Base-by-base conservation (phyloP, 2,797 vertebrate species). In the Gastrophryne carolinensis region DNA sequence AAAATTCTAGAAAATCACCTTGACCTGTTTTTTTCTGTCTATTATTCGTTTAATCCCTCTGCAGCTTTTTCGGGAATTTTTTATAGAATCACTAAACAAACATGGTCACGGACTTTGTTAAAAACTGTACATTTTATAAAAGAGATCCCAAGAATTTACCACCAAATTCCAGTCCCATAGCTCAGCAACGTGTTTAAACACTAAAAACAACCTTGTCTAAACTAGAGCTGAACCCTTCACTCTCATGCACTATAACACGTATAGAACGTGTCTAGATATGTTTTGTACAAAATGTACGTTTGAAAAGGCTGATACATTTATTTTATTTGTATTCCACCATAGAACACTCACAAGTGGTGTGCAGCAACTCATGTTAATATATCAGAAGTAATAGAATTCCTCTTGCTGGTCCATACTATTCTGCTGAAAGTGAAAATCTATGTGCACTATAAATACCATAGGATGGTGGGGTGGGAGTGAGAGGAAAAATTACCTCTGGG, bases 141-240 rank as follows among this genome's bases (percentile, higher is more conserved):
- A 32, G 15, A 5, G 57, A 74, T 74, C 72, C 29, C 17, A 74
- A 66, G 50, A 65, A 74, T 74, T 64, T 41, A 62, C 57, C 72
- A 65, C 52, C 50, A 66, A 65, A 74, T 74, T 74, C 61, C 62
- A 47, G 37, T 30, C 12, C 57, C 19, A 47, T 32, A 56, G 30
- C 27, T 66, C 41, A 56, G 53, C n/a, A 65, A 56, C 52, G 58
- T 65, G 72, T 66, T 58, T 52, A 23, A 34, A 56, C 62, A 66
- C 34, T 44, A 23, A 29, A 41, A 49, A 21, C 17, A 34, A 39
- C 34, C 17, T 68, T 54, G 65, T 39, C n/a, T 29, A 54, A 68
- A 68, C 23, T 29, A 1, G 17, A 11, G 39, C 39, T 15, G 15
- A 56, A 56, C 13, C 26, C n/a, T 15, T 67, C 26, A 17, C 5